phyloP scores from a whole-genome alignment of 2,113 vertebrate species.

The Myxocyprinus asiaticus region DNA sequence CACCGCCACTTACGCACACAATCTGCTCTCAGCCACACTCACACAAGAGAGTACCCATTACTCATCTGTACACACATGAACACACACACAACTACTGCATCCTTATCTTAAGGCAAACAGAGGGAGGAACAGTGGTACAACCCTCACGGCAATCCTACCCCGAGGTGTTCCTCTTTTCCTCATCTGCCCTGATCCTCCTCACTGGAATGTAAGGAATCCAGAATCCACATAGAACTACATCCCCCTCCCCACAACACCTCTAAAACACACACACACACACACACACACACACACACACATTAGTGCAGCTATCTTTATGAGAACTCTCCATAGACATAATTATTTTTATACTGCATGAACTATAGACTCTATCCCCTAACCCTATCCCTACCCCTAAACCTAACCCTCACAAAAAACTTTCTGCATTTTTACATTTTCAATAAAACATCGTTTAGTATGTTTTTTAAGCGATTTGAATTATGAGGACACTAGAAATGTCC shows the following conservation, averaged over 20 bases:
- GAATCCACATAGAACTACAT: background rate
- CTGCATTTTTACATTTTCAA: too few relatives aligned
- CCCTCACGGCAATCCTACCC: background rate
- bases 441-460: too few relatives aligned
- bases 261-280: constrained; percentile 4
- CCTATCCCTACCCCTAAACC: too few relatives aligned
- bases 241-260: background rate
- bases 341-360: too few relatives aligned
- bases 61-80: background rate
- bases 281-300: constrained; percentile 31
- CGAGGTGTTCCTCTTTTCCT: background rate
- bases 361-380: too few relatives aligned
- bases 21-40: background rate
- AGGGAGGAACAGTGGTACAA: background rate
- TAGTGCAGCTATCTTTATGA: too few relatives aligned
- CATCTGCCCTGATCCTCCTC: background rate
- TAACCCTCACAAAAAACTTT: too few relatives aligned
- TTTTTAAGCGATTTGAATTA: too few relatives aligned
- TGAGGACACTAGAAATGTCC: too few relatives aligned
- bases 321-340: too few relatives aligned
- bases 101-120: constrained; percentile 8
- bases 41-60: constrained; percentile 14
- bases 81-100: background rate
- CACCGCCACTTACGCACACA: too few relatives aligned
- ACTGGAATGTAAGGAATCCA: constrained; percentile 26